Conservation (phyloP, 2,888 invertebrate species). For the Parthenolecanium corni region DNA sequence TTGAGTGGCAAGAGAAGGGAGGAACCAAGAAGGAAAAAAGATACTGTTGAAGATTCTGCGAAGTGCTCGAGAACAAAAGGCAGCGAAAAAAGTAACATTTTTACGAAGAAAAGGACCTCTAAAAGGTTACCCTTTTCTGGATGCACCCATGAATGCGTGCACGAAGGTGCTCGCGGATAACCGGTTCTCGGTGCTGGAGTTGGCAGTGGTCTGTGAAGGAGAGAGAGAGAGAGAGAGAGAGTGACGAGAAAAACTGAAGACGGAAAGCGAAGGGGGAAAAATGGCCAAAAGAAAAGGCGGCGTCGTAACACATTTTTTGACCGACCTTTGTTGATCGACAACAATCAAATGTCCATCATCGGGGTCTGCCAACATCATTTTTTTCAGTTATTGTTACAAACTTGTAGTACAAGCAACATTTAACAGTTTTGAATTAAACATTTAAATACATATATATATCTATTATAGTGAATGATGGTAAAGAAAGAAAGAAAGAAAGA, state of each 20-base stretch:
- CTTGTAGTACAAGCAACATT: constrained; percentile 16
- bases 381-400: constrained; percentile 7
- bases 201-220: too few species aligned
- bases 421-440: constrained; percentile 7
- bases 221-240: not conserved
- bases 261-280: not conserved
- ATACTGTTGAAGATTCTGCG: constrained; percentile 27
- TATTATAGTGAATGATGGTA: too few species aligned
- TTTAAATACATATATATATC: not conserved
- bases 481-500: too few species aligned
- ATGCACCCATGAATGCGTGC: not conserved
- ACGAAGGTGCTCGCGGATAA: not conserved
- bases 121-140: constrained; percentile 14
- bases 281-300: constrained; percentile 5
- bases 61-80: constrained; percentile 18
- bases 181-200: too few species aligned
- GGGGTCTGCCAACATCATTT: constrained; percentile 21
- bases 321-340: constrained; percentile 26
- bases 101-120: not conserved
- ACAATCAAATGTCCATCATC: constrained; percentile 27
- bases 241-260: not conserved
- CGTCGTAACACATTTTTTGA: constrained; percentile 6
- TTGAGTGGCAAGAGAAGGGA: not conserved
- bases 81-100: too few species aligned
- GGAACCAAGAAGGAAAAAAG: not conserved